Evolutionary conservation across 2,888 invertebrate genomes (phyloP), one percentile per base, ranked within the genome.

Genomic region (Altica lythri): DNA sequence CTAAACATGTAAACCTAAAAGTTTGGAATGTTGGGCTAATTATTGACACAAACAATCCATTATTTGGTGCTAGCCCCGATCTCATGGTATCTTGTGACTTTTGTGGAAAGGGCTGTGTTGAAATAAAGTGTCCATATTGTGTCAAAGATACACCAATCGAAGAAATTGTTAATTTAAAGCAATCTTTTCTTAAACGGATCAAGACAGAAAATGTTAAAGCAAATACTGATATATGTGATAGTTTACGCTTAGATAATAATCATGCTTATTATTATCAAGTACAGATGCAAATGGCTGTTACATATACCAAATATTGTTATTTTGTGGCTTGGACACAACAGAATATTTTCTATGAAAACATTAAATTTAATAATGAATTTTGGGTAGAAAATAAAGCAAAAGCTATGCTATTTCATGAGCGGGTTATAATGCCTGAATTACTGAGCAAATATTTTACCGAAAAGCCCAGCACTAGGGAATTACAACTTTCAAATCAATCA

Each of bases 181-280:
- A n/a, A 27, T 5, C 27, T 27, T 4, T n/a, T 27, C 27, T n/a
- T 6, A 27, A 27, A 27, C 34, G 25, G n/a, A n/a, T n/a, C n/a
- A n/a, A n/a, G n/a, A n/a, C n/a, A n/a, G n/a, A n/a, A n/a, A n/a
- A n/a, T n/a, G n/a, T n/a, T n/a, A n/a, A n/a, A n/a, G n/a, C n/a
- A n/a, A n/a, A n/a, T n/a, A n/a, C n/a, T n/a, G n/a, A n/a, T n/a
- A n/a, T n/a, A n/a, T n/a, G n/a, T n/a, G n/a, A 29, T 48, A 18
- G 44, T 30, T 27, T 27, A n/a, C 18, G 16, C 10, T 16, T 53
- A 14, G 43, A 47, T n/a, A 48, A 19, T 47, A n/a, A n/a, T n/a
- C n/a, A n/a, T n/a, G n/a, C n/a, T n/a, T n/a, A n/a, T n/a, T 55
- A 51, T 29, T 60, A 53, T 34, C 60, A 60, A 53, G 32, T 55